phyloP scores from a whole-genome alignment of 2,797 vertebrate genomes.

The Ctenochaetus hawaiiensis region DNA sequence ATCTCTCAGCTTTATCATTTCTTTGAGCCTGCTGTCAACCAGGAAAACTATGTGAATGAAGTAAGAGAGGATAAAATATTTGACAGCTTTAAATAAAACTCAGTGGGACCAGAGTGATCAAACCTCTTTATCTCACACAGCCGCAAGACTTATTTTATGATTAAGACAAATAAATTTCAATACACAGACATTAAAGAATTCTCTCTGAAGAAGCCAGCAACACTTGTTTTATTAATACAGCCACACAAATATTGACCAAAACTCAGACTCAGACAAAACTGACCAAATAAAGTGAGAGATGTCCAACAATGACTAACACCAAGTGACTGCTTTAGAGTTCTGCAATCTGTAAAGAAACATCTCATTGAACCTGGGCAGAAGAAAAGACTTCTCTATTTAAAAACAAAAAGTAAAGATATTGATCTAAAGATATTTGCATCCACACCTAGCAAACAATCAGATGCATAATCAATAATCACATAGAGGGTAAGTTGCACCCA shows the following conservation, averaged over 20 bases:
- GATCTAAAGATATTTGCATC: neutral
- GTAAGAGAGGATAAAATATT: conserved; percentile 17
- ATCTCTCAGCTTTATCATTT: conserved; percentile 25
- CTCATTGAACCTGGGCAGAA: neutral
- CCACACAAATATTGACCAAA: conserved; percentile 14
- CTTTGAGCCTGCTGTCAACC: conserved; percentile 9
- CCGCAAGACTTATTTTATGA: conserved; percentile 2
- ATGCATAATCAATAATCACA: too few species aligned
- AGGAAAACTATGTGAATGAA: conserved; percentile 31
- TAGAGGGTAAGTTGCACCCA: too few species aligned
- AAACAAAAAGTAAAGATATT: too few species aligned
- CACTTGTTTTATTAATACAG: neutral
- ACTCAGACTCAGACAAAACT: too few species aligned
- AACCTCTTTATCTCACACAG: conserved; percentile 9
- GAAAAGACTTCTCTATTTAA: too few species aligned
- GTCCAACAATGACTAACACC: neutral
- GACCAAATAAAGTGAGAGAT: neutral
- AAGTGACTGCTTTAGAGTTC: neutral
- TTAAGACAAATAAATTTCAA: conserved; percentile 2
- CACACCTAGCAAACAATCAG: too few species aligned
- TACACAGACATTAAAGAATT: neutral
- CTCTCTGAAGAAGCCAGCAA: neutral
- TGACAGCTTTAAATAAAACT: conserved; percentile 23
- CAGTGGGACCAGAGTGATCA: neutral
- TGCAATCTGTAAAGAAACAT: neutral